phyloP scores from a whole-genome alignment of 1,140 invertebrate genomes.

The Solenopsis invicta region DNA sequence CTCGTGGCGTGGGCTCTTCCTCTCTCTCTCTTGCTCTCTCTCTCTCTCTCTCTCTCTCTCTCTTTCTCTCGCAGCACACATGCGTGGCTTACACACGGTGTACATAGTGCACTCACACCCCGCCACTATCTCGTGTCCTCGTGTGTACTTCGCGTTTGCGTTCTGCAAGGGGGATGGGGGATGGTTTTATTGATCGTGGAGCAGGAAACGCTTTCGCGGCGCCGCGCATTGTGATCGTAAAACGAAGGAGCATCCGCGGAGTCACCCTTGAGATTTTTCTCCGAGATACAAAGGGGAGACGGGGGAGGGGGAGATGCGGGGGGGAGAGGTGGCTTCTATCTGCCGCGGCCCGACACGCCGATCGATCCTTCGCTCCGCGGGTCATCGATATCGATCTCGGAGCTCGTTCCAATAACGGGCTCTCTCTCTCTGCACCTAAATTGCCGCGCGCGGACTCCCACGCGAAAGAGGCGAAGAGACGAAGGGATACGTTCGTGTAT shows the following conservation, averaged over 20 bases:
- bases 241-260: conserved; percentile 33
- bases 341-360: too few relatives aligned
- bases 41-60: too few relatives aligned
- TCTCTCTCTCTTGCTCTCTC: too few relatives aligned
- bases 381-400: conserved; percentile 10
- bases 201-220: conserved; percentile 75
- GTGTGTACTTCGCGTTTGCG: conserved; percentile 75
- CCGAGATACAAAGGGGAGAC: background rate
- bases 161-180: conserved; percentile 71
- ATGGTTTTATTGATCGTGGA: conserved; percentile 74
- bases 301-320: too few relatives aligned
- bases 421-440: background rate
- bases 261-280: conserved; percentile 9
- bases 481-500: background rate
- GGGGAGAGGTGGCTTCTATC: too few relatives aligned
- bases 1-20: conserved; percentile 20
- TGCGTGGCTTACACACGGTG: conserved; percentile 55
- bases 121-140: conserved; percentile 50
- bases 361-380: background rate
- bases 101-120: background rate
- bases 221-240: conserved; percentile 66
- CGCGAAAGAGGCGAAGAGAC: background rate
- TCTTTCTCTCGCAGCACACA: conserved; percentile 33
- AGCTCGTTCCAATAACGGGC: background rate
- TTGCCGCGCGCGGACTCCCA: background rate